Evolutionary conservation across 2,113 vertebrate species (phyloP).

Genomic region (Rhabdomys dilectus): DNA sequence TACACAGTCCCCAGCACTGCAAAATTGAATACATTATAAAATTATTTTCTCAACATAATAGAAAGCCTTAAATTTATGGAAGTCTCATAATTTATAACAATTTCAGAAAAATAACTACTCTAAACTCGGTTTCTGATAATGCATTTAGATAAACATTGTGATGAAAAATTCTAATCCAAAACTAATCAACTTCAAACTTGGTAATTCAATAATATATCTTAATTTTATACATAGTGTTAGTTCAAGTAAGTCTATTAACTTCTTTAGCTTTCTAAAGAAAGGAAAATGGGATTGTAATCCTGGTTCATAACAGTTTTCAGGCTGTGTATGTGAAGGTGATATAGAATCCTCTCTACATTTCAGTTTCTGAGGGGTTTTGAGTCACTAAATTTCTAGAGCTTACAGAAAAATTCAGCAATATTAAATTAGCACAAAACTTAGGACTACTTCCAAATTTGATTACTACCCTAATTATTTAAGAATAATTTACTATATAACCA

Average conservation of each 20-base stretch:
- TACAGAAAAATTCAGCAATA: constrained; percentile 53
- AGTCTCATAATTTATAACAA: constrained; percentile 54
- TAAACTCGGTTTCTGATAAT: constrained; percentile 50
- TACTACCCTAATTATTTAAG: not conserved
- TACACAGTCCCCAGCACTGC: not conserved
- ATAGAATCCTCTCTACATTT: constrained; percentile 51
- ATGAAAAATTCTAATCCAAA: constrained; percentile 41
- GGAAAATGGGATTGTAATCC: not conserved
- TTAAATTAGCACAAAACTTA: constrained; percentile 54
- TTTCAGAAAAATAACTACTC: constrained; percentile 46
- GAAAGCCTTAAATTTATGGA: constrained; percentile 27
- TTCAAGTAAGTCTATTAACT: constrained; percentile 37
- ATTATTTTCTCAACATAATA: constrained; percentile 20
- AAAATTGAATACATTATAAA: constrained; percentile 54
- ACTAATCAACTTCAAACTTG: constrained; percentile 35
- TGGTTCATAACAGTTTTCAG: constrained; percentile 34
- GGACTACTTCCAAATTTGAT: constrained; percentile 33
- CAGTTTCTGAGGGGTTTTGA: constrained; percentile 36
- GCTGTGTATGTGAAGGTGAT: not conserved
- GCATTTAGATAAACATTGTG: constrained; percentile 45
- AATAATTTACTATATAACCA: constrained; percentile 45
- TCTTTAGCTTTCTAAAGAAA: not conserved
- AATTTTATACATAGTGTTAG: not conserved
- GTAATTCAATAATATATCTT: constrained; percentile 32
- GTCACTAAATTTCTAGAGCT: constrained; percentile 40